Evolutionary conservation across 2,113 vertebrate species (phyloP), one percentile per base, ranked within the genome.

Genomic region (Microcebus murinus): DNA sequence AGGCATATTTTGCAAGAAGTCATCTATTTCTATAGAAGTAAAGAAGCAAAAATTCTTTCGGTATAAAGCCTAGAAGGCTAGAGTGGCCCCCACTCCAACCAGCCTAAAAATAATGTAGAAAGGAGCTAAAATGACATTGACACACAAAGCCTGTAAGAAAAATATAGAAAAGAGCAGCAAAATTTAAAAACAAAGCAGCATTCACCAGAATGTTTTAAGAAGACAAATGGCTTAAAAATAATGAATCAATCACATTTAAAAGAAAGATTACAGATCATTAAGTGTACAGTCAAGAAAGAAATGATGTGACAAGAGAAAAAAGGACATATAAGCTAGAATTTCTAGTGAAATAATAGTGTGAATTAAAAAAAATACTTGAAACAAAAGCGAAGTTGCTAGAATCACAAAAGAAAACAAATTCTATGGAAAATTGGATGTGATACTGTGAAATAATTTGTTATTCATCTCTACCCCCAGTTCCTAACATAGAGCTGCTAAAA

Each of bases 101-200:
- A 82, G 34, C 12, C 29, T 90, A 87, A 21, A 92, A 61, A 21
- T 61, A 93, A 73, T 13, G 68, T 68, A n/a, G n/a, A 52, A 70
- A 70, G 20, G 25, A 61, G 67, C 48, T 79, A 20, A 4, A 3
- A 50, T n/a, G 6, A 9, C 11, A 91, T 39, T 77, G 20, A 36
- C 23, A 45, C 23, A 85, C 68, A 92, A 21, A 76, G 39, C 0
- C 74, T 21, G 57, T 34, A 79, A 79, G 39, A 70, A 57, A 92
- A 57, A 92, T 48, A 36, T 13, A 23, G 12, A 48, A 23, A 77
- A 91, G 31, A 90, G 18, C 13, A 77, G 23, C 4, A 59, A 48
- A 81, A 90, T 55, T 83, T 82, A 80, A 21, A 87, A 83, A 74
- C 31, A 68, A 84, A 93, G 79, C 4, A 29, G 57, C 21, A 87